phyloP scores from a whole-genome alignment of 1,140 invertebrate genomes.

The Drosophila mojavensis region DNA sequence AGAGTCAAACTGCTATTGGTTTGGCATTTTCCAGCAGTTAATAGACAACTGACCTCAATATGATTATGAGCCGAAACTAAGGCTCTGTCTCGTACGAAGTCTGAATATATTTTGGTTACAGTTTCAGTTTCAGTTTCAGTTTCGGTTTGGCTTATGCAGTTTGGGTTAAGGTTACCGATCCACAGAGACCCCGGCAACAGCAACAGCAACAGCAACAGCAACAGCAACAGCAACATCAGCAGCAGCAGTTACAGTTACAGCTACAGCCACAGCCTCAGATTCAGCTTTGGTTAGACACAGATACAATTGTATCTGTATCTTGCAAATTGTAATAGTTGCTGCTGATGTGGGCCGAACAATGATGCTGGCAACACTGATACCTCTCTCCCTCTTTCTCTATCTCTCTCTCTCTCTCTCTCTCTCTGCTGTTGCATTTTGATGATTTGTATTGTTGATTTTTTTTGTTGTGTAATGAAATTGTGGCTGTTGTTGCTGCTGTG shows the following conservation, averaged over 20 bases:
- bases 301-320: constrained; percentile 26
- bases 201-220: neutral
- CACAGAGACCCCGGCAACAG: constrained; percentile 9
- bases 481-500: constrained; percentile 10
- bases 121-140: constrained; percentile 8
- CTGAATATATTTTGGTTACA: constrained; percentile 21
- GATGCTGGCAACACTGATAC: constrained; percentile 12
- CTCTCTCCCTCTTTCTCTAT: neutral
- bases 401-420: constrained; percentile 1
- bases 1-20: constrained; percentile 38
- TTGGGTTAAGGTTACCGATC: constrained; percentile 51
- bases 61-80: constrained; percentile 23
- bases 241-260: neutral
- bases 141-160: constrained; percentile 17
- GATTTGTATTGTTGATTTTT: constrained; percentile 21
- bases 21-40: constrained; percentile 25
- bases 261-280: neutral
- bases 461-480: constrained; percentile 25
- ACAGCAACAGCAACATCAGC: neutral
- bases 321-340: constrained; percentile 23
- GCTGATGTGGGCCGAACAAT: constrained; percentile 27
- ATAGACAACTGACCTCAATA: constrained; percentile 51
- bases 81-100: neutral
- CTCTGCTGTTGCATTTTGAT: constrained; percentile 18
- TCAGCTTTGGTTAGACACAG: neutral